These are phyloP conservation scores for Cephus pygmeus DNA, from an alignment of 2,888 invertebrate genomes.

Conservation along the genomic window DNA sequence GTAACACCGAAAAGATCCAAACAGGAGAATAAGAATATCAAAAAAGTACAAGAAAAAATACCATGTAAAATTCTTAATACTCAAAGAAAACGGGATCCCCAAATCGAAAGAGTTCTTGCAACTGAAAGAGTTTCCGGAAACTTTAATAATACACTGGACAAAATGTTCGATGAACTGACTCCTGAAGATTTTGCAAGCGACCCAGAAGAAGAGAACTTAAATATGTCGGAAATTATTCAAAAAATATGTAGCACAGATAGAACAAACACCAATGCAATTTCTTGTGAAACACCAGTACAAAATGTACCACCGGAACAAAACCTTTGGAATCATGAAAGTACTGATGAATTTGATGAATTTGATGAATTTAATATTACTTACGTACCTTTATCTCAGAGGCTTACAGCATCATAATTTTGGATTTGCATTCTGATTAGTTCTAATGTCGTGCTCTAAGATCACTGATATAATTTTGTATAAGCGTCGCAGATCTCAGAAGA, in stretches of 20 bases:
- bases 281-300: neutral
- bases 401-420: slow-evolving; percentile 18
- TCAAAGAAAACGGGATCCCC: slow-evolving; percentile 49
- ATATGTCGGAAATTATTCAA: slow-evolving; percentile 70
- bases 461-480: slow-evolving; percentile 27
- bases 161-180: slow-evolving; percentile 55
- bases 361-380: slow-evolving; percentile 44
- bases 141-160: slow-evolving; percentile 61
- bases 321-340: slow-evolving; percentile 3
- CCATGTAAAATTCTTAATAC: slow-evolving; percentile 35
- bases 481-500: slow-evolving; percentile 18
- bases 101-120: slow-evolving; percentile 58
- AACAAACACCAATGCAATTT: neutral
- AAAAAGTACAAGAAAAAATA: slow-evolving; percentile 48
- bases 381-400: slow-evolving; percentile 50
- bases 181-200: slow-evolving; percentile 60
- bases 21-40: slow-evolving; percentile 55
- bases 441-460: slow-evolving; percentile 16
- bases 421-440: neutral
- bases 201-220: slow-evolving; percentile 63
- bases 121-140: slow-evolving; percentile 45
- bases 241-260: slow-evolving; percentile 57
- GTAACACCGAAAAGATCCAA: slow-evolving; percentile 65
- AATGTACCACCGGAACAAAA: neutral
- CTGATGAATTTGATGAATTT: slow-evolving; percentile 49